A percentile compares a stretch with the other conserved stretches of the same genome.
phyloP scores from a whole-genome alignment of 2,113 vertebrate species.

The Taxidea taxus region DNA sequence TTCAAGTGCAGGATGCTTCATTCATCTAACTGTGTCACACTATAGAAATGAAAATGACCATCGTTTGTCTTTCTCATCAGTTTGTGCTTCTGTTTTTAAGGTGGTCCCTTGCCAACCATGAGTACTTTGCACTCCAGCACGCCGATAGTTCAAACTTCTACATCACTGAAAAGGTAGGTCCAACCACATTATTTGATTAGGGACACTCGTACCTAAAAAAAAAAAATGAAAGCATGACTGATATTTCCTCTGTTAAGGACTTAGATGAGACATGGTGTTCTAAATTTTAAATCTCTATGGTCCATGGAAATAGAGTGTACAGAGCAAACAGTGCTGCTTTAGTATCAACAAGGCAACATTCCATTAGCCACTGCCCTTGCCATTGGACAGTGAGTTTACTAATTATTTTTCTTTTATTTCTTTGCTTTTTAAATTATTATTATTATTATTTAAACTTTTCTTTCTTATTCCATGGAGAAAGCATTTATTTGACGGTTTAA shows the following conservation, averaged over 20 bases:
- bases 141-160: conserved; percentile 96
- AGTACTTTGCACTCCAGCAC: conserved; percentile 94
- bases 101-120: conserved; percentile 94
- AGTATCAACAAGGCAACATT: not conserved
- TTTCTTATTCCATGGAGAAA: not conserved
- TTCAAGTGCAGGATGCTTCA: not conserved
- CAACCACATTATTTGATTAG: not conserved
- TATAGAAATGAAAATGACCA: not conserved
- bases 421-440: not conserved
- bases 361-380: not conserved
- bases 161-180: conserved; percentile 96
- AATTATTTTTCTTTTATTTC: not conserved
- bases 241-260: not conserved
- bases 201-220: not conserved
- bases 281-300: not conserved
- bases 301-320: not conserved
- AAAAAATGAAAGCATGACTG: not conserved
- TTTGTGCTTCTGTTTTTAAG: conserved; percentile 81
- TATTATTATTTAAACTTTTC: not conserved
- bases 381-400: not conserved
- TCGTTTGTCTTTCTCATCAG: not conserved
- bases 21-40: not conserved
- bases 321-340: not conserved
- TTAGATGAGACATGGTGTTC: not conserved
- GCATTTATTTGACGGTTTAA: not conserved